Conservation (phyloP, 2,797 vertebrate species). For the Micrastur ruficollis region DNA sequence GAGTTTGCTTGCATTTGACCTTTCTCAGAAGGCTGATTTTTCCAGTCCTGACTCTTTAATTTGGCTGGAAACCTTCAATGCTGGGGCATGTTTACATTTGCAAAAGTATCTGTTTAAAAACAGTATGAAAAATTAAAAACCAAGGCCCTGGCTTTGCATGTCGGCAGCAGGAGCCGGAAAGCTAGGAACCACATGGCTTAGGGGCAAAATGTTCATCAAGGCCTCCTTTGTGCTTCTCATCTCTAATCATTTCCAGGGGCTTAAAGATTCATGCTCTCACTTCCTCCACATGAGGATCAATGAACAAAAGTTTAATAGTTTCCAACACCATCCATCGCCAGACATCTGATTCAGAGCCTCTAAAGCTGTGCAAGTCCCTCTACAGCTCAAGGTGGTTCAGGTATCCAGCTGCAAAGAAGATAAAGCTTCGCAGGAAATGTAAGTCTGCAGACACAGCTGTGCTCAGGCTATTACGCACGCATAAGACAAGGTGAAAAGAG, state of each 20-base stretch:
- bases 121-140: conserved; percentile 59
- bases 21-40: conserved; percentile 51
- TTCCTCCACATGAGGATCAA: conserved; percentile 2
- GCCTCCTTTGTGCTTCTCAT: conserved; percentile 44
- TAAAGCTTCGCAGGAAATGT: not conserved
- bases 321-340: not conserved
- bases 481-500: not conserved
- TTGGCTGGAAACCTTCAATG: conserved; percentile 49
- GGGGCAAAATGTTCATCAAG: conserved; percentile 41
- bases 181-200: conserved; percentile 23
- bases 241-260: conserved; percentile 41
- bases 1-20: conserved; percentile 47
- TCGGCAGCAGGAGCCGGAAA: conserved; percentile 19
- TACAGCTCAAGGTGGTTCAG: not conserved
- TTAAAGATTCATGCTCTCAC: conserved; percentile 37
- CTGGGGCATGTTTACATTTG: conserved; percentile 58
- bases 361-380: not conserved
- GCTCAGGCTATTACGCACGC: not conserved
- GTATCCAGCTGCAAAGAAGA: not conserved
- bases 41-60: conserved; percentile 53
- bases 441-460: not conserved
- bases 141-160: not conserved
- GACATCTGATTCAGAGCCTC: not conserved
- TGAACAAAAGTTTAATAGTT: conserved; percentile 19
- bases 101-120: conserved; percentile 66